Conservation (phyloP, 2,888 invertebrate species). For the Synergus gifuensis region DNA sequence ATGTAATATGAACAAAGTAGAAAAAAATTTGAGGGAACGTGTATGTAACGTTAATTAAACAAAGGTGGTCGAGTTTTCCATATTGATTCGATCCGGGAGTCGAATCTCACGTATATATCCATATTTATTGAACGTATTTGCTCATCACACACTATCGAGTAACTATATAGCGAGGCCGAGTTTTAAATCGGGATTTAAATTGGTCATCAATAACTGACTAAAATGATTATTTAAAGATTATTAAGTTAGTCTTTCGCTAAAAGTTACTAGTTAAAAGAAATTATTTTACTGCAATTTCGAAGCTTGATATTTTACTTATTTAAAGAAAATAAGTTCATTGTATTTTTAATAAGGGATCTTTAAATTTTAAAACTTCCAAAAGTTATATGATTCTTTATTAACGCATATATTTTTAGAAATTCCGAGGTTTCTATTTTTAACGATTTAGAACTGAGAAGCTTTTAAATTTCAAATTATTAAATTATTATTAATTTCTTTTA, state of each 20-base stretch:
- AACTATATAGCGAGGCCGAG: constrained; percentile 60
- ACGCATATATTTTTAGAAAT: too few species aligned
- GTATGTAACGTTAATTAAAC: constrained; percentile 56
- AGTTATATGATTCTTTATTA: too few species aligned
- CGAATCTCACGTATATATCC: constrained; percentile 55
- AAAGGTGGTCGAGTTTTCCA: constrained; percentile 39
- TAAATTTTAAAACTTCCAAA: too few species aligned
- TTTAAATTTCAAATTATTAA: too few species aligned
- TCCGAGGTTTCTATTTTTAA: too few species aligned
- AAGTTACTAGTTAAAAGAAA: not conserved
- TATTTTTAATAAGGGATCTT: too few species aligned
- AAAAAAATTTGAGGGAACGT: not conserved
- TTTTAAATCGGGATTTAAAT: constrained; percentile 71
- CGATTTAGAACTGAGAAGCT: too few species aligned
- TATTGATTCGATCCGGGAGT: constrained; percentile 48
- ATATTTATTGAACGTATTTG: constrained; percentile 71
- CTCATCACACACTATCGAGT: constrained; percentile 65
- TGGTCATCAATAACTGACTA: constrained; percentile 70
- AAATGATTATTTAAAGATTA: constrained; percentile 70
- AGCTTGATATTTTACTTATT: not conserved
- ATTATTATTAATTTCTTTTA: too few species aligned
- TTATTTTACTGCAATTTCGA: not conserved
- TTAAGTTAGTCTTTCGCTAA: constrained; percentile 64
- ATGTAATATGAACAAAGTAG: not conserved
- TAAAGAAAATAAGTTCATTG: too few species aligned